A percentile compares a stretch with the other conserved stretches of the same genome.
Conservation (phyloP, 2,888 invertebrate species). For the Hedychridium roseum region DNA sequence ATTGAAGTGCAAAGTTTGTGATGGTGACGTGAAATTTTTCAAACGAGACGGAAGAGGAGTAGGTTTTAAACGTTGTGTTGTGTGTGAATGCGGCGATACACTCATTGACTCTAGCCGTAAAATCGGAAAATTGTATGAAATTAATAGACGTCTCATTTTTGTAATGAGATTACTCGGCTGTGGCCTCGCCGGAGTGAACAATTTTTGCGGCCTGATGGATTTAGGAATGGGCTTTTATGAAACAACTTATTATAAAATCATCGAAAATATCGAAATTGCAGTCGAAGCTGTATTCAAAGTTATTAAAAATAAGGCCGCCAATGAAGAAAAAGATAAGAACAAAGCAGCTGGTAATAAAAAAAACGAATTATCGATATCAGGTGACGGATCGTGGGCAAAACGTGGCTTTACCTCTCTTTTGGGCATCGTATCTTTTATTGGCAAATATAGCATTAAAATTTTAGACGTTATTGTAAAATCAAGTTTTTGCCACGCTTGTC, state of each 20-base stretch:
- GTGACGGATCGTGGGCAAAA: conserved; percentile 28
- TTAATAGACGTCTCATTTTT: conserved; percentile 30
- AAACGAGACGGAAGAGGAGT: conserved; percentile 23
- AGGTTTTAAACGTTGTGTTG: conserved; percentile 27
- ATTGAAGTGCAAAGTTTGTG: conserved; percentile 26
- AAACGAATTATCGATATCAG: conserved; percentile 22
- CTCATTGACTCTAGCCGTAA: conserved; percentile 26
- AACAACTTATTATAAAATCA: conserved; percentile 15
- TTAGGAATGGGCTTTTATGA: conserved; percentile 16
- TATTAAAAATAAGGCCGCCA: conserved; percentile 17
- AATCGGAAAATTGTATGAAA: conserved; percentile 28
- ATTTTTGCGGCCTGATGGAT: conserved; percentile 29
- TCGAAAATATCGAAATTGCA: conserved; percentile 16
- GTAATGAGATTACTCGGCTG: conserved; percentile 27
- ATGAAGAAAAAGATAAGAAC: conserved; percentile 21
- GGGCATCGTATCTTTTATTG: conserved; percentile 28
- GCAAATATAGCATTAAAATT: conserved; percentile 24
- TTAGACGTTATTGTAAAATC: conserved; percentile 19
- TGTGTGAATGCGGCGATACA: conserved; percentile 26
- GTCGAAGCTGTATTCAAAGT: conserved; percentile 18
- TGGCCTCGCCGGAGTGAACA: conserved; percentile 22
- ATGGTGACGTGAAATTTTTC: conserved; percentile 21
- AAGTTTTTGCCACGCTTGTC: conserved; percentile 25
- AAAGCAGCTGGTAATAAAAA: conserved; percentile 12
- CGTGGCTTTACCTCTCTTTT: conserved; percentile 30